Base-by-base conservation (phyloP, 2,113 vertebrate genomes). In the Rhipidura dahli region DNA sequence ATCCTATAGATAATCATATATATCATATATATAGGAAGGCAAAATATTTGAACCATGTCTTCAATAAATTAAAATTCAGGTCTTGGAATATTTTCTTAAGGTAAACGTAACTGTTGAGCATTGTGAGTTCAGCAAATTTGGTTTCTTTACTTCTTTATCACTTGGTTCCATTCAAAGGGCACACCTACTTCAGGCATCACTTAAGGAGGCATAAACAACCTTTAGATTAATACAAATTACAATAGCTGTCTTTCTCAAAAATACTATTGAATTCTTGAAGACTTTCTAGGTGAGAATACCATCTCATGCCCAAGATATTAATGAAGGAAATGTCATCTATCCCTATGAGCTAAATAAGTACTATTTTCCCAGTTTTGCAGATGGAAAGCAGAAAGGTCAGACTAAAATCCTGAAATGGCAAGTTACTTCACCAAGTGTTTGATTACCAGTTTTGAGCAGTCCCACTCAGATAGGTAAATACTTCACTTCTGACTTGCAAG, bases 381-480 rank as follows among this genome's bases (percentile, higher is more conserved):
- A 87, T 56, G 19, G 40, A 79, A 93, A 75, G 23, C 2, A 2
- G 49, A 84, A 86, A 57, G 26, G 17, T 60, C 44, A 71, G 47
- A 91, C 53, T 65, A 90, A 87, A 76, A 87, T 78, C 40, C 73
- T 56, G 22, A 84, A 78, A 82, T 35, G 70, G 57, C 61, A 94
- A 82, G 57, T 79, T 79, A 82, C 85, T 91, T 94, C 72, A 96
- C 26, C 57, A 79, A 60, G 70, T 71, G 17, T 91, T 93, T 85
- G 73, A 91, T 85, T 87, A 78, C 28, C 37, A 85, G 24, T 50
- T 90, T 61, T 90, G n/a, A 89, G 84, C 21, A 90, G 66, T 69
- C 63, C 59, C 33, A 89, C 40, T 89, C 78, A 89, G 49, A 77
- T 44, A 33, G 90, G 56, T 87, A 93, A 93, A 94, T 79, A 82